Conservation (phyloP, 2,888 invertebrate genomes). For the Lysandra coridon region DNA sequence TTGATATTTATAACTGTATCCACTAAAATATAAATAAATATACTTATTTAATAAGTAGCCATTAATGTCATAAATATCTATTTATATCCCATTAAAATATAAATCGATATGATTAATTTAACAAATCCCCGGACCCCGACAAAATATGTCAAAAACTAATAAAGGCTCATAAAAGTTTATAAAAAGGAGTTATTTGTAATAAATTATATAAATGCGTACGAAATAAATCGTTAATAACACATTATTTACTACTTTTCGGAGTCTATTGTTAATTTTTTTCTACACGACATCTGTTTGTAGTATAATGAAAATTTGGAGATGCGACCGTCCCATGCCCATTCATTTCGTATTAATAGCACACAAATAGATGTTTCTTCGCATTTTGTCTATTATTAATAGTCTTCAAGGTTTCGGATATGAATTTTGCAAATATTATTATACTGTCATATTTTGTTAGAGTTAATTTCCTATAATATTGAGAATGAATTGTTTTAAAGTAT, state of each 20-base stretch:
- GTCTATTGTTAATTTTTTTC: slow-evolving; percentile 67
- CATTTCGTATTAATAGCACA: not conserved
- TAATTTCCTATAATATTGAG: too few relatives aligned
- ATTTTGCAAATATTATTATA: not conserved
- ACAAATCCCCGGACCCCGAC: slow-evolving; percentile 70
- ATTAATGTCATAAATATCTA: slow-evolving; percentile 6
- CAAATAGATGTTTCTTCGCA: not conserved
- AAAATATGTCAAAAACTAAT: slow-evolving; percentile 53
- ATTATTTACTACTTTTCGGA: slow-evolving; percentile 56
- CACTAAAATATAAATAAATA: not conserved
- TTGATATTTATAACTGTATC: too few relatives aligned
- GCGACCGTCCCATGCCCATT: slow-evolving; percentile 36
- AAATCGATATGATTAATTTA: slow-evolving; percentile 54
- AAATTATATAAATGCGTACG: slow-evolving; percentile 76
- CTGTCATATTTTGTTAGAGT: too few relatives aligned
- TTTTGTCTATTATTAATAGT: not conserved
- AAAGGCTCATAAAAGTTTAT: slow-evolving; percentile 51
- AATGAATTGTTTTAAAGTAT: too few relatives aligned
- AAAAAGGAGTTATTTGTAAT: slow-evolving; percentile 73
- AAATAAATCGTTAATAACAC: slow-evolving; percentile 79
- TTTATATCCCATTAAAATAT: slow-evolving; percentile 23
- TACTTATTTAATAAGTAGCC: not conserved
- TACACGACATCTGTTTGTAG: slow-evolving; percentile 67
- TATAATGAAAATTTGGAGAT: slow-evolving; percentile 50
- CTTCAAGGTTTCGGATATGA: not conserved